A percentile compares a stretch with the other conserved stretches of the same genome.
phyloP scores from a whole-genome alignment of 37 sponge, comb jelly and placozoan genomes.

The Ianthella basta region DNA sequence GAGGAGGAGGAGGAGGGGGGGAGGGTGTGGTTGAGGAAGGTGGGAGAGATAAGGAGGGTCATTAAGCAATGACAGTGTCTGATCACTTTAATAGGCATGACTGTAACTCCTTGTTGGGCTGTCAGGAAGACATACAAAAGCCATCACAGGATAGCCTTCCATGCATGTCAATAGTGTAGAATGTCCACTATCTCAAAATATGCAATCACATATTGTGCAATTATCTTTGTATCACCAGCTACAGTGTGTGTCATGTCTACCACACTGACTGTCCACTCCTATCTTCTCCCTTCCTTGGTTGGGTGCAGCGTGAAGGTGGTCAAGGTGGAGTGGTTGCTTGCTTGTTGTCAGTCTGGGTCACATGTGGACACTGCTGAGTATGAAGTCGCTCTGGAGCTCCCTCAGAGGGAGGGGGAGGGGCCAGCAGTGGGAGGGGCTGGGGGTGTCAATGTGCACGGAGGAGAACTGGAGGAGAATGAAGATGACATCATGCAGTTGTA shows the following conservation, averaged over 20 bases:
- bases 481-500: conserved; percentile 38
- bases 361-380: not conserved
- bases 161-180: too few relatives aligned
- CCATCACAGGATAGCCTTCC: too few relatives aligned
- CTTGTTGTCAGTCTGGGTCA: conserved; percentile 4
- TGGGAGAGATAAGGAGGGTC: not conserved
- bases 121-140: too few relatives aligned
- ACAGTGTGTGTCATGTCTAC: too few relatives aligned
- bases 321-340: conserved; percentile 35
- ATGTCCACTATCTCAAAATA: too few relatives aligned
- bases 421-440: not conserved
- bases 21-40: not conserved
- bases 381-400: not conserved
- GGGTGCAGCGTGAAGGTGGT: not conserved
- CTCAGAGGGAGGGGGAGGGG: not conserved
- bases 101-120: too few relatives aligned
- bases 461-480: conserved; percentile 7
- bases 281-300: not conserved
- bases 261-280: too few relatives aligned
- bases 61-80: too few relatives aligned
- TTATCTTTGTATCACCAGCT: too few relatives aligned
- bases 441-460: not conserved
- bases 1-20: not conserved
- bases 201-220: too few relatives aligned
- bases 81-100: too few relatives aligned